These are phyloP conservation scores for Epinotia brunnichana DNA, from an alignment of 2,888 invertebrate genomes.

Conservation along the genomic window DNA sequence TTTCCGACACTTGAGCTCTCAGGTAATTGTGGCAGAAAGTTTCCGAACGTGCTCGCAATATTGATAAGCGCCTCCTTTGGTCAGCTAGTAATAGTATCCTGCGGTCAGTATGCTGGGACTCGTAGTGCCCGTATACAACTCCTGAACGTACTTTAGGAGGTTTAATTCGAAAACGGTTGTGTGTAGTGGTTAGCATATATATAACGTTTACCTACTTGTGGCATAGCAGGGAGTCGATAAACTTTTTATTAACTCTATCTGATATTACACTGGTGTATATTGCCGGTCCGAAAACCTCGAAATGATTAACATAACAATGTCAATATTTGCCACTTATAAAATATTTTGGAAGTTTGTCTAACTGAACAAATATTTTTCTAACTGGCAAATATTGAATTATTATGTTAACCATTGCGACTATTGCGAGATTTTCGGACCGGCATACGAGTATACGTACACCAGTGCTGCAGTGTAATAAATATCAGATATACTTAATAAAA, in stretches of 20 bases:
- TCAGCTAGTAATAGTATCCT: conserved; percentile 41
- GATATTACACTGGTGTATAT: background rate
- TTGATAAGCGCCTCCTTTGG: conserved; percentile 64
- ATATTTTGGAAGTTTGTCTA: too few species aligned
- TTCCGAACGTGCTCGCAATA: conserved; percentile 78
- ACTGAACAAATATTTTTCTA: too few species aligned
- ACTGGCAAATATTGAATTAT: too few species aligned
- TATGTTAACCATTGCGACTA: too few species aligned
- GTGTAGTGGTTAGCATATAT: conserved; percentile 25
- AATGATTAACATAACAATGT: too few species aligned
- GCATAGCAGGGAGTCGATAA: background rate
- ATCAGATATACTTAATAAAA: too few species aligned
- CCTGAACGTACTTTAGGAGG: conserved; percentile 25
- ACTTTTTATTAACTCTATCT: background rate
- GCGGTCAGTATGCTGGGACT: conserved; percentile 36
- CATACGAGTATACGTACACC: too few species aligned
- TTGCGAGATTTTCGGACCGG: too few species aligned
- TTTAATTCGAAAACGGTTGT: conserved; percentile 27
- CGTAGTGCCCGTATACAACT: conserved; percentile 33
- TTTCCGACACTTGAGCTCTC: conserved; percentile 83
- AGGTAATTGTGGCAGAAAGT: conserved; percentile 84
- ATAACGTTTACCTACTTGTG: conserved; percentile 4
- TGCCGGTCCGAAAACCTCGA: background rate
- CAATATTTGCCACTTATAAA: too few species aligned
- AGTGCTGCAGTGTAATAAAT: too few species aligned